phyloP scores from a whole-genome alignment of 2,113 vertebrate species.

The Ranitomeya imitator region DNA sequence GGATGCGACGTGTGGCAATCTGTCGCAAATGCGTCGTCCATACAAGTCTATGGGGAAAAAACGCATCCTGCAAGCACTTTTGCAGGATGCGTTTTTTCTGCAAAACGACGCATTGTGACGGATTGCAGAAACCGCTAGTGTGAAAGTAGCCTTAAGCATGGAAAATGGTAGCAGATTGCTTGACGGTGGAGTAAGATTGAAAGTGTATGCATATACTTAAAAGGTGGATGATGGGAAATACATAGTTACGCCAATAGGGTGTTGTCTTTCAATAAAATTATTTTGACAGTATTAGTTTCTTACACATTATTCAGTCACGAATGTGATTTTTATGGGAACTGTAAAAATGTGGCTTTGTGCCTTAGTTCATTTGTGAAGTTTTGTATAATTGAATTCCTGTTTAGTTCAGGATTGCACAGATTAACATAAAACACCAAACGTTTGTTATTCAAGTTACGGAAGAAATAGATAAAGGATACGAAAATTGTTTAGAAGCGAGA shows the following conservation, averaged over 20 bases:
- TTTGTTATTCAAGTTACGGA: constrained; percentile 12
- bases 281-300: not conserved
- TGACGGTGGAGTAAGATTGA: not conserved
- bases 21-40: too few species aligned
- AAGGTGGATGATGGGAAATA: not conserved
- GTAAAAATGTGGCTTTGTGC: not conserved
- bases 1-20: too few species aligned
- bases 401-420: not conserved
- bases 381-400: not conserved
- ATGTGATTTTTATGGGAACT: not conserved
- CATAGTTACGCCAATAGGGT: not conserved
- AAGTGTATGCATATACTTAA: not conserved
- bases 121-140: too few species aligned
- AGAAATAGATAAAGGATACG: not conserved
- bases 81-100: too few species aligned
- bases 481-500: not conserved
- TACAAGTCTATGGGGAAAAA: too few species aligned
- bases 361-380: not conserved
- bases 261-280: not conserved
- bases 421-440: constrained; percentile 44
- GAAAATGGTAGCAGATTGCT: not conserved
- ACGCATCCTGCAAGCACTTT: too few species aligned
- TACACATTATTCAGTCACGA: not conserved
- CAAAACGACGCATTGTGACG: too few species aligned
- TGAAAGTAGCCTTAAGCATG: too few species aligned